Percentiles rank a stretch among this genome's conserved stretches.
These are phyloP conservation scores for Caenorhabditis sp. DNA, from an alignment of 2,888 invertebrate species.

Conservation along the genomic window DNA sequence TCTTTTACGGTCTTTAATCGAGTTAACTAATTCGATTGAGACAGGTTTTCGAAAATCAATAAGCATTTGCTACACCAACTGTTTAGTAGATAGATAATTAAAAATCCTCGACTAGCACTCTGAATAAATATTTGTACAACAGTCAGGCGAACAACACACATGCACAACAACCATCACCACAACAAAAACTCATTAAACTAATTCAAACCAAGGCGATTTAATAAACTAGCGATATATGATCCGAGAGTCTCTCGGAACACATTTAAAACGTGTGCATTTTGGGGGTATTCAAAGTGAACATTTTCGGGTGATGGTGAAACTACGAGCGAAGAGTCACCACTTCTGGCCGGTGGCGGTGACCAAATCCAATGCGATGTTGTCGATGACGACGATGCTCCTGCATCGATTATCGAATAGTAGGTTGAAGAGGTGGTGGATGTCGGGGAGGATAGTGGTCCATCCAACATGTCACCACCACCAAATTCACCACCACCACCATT, in stretches of 20 bases:
- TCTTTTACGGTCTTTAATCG: neutral
- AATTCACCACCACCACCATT: constrained; percentile 21
- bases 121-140: neutral
- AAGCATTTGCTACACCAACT: neutral
- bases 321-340: too few species aligned
- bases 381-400: constrained; percentile 8
- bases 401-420: constrained; percentile 7
- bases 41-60: too few species aligned
- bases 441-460: neutral
- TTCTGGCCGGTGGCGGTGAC: constrained; percentile 11
- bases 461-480: neutral
- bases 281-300: neutral
- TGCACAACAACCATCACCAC: neutral
- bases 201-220: neutral
- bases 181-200: neutral
- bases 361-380: constrained; percentile 38
- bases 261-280: constrained; percentile 26
- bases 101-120: neutral
- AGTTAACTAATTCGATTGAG: neutral
- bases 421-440: constrained; percentile 5
- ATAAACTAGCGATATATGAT: constrained; percentile 11
- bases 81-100: neutral
- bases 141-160: neutral
- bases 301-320: too few species aligned
- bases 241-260: constrained; percentile 24